Conservation (phyloP, 2,888 invertebrate genomes). For the Gryllus longicercus region DNA sequence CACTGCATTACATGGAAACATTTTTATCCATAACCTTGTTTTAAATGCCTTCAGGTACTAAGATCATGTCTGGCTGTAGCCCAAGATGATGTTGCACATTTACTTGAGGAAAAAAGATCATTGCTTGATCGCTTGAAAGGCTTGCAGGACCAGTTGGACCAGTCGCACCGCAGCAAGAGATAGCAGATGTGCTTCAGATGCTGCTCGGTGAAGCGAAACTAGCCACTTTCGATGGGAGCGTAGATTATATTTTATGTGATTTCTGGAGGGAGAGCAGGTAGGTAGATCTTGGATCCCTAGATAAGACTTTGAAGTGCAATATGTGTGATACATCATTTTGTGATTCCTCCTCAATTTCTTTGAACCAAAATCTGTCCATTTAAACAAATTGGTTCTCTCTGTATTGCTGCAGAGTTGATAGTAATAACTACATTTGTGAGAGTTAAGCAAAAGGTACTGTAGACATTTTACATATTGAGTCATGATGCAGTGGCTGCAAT, state of each 20-base stretch:
- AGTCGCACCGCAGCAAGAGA: constrained; percentile 37
- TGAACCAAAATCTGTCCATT: constrained; percentile 5
- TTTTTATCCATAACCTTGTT: neutral
- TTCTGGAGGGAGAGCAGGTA: constrained; percentile 1
- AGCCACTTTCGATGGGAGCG: neutral
- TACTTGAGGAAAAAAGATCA: constrained; percentile 70
- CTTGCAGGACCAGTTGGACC: constrained; percentile 57
- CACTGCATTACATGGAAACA: too few relatives aligned
- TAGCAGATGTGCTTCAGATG: constrained; percentile 38
- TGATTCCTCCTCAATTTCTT: neutral
- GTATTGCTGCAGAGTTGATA: neutral
- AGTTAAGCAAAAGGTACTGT: neutral
- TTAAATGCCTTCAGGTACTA: constrained; percentile 38
- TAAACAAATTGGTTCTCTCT: neutral
- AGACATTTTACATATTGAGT: neutral
- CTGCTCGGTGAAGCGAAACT: constrained; percentile 26
- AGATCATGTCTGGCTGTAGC: constrained; percentile 59
- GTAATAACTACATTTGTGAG: neutral
- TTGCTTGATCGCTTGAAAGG: constrained; percentile 66
- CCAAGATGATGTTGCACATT: constrained; percentile 68
- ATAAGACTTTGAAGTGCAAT: neutral
- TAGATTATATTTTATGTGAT: neutral
- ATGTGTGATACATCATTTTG: neutral
- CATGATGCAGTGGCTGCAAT: neutral
- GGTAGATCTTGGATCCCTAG: neutral